Base-by-base conservation (phyloP, 2,888 invertebrate genomes). In the Cosmia trapezina region DNA sequence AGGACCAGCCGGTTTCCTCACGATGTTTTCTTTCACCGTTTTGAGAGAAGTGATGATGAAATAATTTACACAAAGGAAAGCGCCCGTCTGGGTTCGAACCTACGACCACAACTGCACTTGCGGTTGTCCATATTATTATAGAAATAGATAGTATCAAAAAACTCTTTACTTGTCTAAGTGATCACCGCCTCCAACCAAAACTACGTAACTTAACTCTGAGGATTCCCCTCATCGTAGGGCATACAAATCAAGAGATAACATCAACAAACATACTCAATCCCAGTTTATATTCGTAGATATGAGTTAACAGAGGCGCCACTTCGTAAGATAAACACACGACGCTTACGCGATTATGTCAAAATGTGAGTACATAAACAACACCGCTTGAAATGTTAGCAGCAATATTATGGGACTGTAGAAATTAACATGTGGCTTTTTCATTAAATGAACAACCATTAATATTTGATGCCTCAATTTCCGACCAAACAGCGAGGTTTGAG, bases 251-350 rank as follows among this genome's bases (percentile, higher is more conserved):
- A 60, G 65, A 73, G 77, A 77, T 75, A 84, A 56, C 67, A 75
- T 75, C 76, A 82, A 86, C 86, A 84, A 82, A 84, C 80, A 78
- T 65, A 69, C 74, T 70, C 63, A 74, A 80, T 72, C 69, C 57
- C 60, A 72, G 73, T 63, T 59, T 73, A 79, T 86, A 76, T 74
- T 79, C 70, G 69, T 68, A 73, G 72, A 78, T 84, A 80, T 80
- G 81, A 85, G 85, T 76, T 84, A 90, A 88, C 90, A 91, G 89
- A 90, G 89, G 90, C 81, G 88, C 88, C 89, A 89, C 92, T 92
- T 91, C 78, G 88, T 87, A 88, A 90, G 82, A 89, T 88, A 93
- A 92, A 92, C 90, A 91, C 70, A 76, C 76, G 73, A 78, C 78
- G 70, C 75, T 81, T 70, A 80, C 69, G 69, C 83, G 85, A 88